Conservation (phyloP, 2,113 vertebrate species). For the Lagopus leucura region DNA sequence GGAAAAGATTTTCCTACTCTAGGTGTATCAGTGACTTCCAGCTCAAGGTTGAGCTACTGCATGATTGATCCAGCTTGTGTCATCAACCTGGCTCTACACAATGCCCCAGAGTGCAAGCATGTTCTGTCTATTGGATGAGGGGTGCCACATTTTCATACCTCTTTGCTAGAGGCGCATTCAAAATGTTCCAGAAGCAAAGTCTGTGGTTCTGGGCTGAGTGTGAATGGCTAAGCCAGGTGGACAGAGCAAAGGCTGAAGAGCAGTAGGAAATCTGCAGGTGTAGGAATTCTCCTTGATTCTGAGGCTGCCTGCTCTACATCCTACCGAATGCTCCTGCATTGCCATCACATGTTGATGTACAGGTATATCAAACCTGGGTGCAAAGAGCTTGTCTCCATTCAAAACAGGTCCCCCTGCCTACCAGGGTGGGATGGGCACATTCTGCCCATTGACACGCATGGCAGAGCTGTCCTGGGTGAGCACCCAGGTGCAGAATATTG, state of each 20-base stretch:
- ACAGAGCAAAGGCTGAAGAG: background rate
- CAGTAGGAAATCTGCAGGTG: background rate
- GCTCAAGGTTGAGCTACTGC: background rate
- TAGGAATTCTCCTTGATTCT: background rate
- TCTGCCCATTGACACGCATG: fast-evolving
- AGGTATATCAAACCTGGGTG: background rate
- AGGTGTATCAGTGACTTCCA: background rate
- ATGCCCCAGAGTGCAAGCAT: background rate
- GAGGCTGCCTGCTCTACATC: background rate
- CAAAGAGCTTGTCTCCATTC: background rate
- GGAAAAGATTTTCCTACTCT: background rate
- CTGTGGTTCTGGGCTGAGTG: background rate
- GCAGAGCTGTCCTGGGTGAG: background rate
- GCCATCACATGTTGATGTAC: background rate
- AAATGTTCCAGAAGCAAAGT: background rate
- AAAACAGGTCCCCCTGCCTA: fast-evolving
- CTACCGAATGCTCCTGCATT: background rate
- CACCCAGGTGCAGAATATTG: fast-evolving
- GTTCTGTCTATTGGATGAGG: background rate
- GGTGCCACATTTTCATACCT: background rate
- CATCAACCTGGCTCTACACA: background rate
- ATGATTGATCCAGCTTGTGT: background rate
- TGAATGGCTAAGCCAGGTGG: background rate
- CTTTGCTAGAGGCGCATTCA: background rate
- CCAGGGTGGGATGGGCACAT: too few relatives aligned